phyloP scores from a whole-genome alignment of 1,140 invertebrate species.

The Diabrotica virgifera region DNA sequence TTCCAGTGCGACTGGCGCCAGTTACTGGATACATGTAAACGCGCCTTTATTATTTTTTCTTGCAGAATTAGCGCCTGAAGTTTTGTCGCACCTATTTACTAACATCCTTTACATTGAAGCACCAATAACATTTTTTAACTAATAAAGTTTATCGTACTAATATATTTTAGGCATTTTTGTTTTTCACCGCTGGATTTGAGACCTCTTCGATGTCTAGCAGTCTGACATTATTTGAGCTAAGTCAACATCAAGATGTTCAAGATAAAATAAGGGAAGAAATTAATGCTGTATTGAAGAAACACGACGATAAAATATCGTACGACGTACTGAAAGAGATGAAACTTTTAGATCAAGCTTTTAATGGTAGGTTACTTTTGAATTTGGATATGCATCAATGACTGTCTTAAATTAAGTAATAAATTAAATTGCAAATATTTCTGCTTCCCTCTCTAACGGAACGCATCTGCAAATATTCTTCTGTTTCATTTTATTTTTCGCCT shows the following conservation, averaged over 20 bases:
- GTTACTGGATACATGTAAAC: neutral
- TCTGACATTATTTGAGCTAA: constrained; percentile 53
- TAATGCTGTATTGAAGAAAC: constrained; percentile 46
- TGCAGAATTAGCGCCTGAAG: neutral
- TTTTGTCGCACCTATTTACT: neutral
- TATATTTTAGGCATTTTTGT: constrained; percentile 28
- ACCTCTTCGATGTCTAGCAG: constrained; percentile 51
- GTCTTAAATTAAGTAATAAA: too few relatives aligned
- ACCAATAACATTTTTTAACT: neutral
- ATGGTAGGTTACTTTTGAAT: constrained; percentile 45
- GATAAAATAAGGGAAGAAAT: constrained; percentile 51
- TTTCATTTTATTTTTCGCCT: too few relatives aligned
- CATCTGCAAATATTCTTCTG: too few relatives aligned
- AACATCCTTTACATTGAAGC: too few relatives aligned
- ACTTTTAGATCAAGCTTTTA: constrained; percentile 56
- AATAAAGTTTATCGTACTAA: neutral
- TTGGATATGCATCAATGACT: too few relatives aligned
- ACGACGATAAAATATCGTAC: constrained; percentile 54
- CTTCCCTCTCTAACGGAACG: too few relatives aligned
- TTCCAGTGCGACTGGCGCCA: too few relatives aligned
- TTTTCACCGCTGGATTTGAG: constrained; percentile 54
- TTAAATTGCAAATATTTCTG: too few relatives aligned
- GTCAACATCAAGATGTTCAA: constrained; percentile 51
- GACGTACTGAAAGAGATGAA: constrained; percentile 59
- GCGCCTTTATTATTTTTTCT: constrained; percentile 32